phyloP scores from a whole-genome alignment of 2,797 vertebrate species.

The Bryconaethiops microstoma region DNA sequence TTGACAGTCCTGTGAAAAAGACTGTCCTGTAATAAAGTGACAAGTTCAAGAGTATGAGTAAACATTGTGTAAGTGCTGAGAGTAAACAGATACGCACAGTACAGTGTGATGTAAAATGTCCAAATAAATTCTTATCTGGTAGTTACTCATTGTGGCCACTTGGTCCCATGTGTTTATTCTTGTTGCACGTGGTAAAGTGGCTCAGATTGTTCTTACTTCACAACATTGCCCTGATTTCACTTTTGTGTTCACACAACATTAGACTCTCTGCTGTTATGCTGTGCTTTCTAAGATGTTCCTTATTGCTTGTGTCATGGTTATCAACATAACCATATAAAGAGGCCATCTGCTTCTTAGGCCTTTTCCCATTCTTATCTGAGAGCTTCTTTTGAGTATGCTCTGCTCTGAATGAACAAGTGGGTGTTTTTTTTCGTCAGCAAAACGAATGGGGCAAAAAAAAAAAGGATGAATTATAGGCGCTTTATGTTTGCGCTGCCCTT shows the following conservation, averaged over 20 bases:
- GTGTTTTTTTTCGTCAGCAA: constrained; percentile 46
- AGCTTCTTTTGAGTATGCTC: constrained; percentile 39
- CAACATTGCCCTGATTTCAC: neutral
- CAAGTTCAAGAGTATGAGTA: neutral
- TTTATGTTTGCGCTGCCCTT: constrained; percentile 59
- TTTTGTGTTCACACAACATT: neutral
- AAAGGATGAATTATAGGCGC: constrained; percentile 64
- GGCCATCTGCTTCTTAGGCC: constrained; percentile 35
- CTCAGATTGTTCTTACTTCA: neutral
- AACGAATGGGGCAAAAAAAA: constrained; percentile 67
- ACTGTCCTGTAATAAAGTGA: neutral
- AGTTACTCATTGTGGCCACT: neutral
- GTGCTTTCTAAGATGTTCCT: neutral
- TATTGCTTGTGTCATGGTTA: neutral
- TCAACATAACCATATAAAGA: constrained; percentile 27
- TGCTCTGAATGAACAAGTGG: constrained; percentile 56
- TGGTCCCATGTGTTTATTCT: neutral
- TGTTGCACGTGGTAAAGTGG: neutral
- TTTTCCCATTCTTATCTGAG: constrained; percentile 38
- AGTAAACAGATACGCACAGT: neutral
- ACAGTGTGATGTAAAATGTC: neutral
- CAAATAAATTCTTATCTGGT: neutral
- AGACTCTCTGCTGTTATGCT: neutral
- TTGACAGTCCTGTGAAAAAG: no score
- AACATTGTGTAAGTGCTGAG: neutral